Base-by-base conservation (phyloP, 2,888 invertebrate species). In the Unio pictorum region DNA sequence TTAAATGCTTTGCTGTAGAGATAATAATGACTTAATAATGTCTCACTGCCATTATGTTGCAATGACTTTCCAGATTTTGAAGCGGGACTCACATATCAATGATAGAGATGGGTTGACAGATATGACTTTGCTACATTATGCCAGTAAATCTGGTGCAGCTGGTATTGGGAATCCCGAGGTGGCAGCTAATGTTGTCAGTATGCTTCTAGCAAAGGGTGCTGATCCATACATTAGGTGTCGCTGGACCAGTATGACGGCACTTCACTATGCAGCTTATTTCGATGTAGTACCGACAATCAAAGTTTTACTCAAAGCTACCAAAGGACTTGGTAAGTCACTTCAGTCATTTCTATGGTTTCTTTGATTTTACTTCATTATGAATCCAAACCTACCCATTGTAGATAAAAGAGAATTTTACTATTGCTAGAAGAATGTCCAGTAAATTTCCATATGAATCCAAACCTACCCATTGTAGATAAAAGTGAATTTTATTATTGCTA, bases 211-310 rank as follows among this genome's bases (percentile, higher is more conserved):
- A 8, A 78, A 81, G 69, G 91, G 91, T 4, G 91, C 91, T 4
- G 90, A 91, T 81, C 84, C 90, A 20, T 88, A 89, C 73, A 87
- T 91, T 54, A 84, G 91, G 61, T 91, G 91, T 76, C 84, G 90
- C 23, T 92, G 91, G 91, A 91, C 91, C 55, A 90, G 91, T 76
- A 92, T 92, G 91, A 90, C 91, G 56, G 89, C 91, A 54, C 82
- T 92, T 55, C 92, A 92, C 80, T 91, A 91, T 83, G 91, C 91
- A 56, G 89, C 91, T 4, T 91, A 90, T 79, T 92, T 91, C 82
- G 91, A 92, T 83, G 91, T 91, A 20, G 90, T 90, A 8, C 86
- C 89, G 60, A 89, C 91, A 17, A 83, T 91, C 54, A 86, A 87
- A 77, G 80, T 89, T 54, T 83, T 91, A 18, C 83, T 91, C 18